These are phyloP conservation scores for Psittacula echo DNA, from an alignment of 2,797 vertebrate species.

Conservation along the genomic window DNA sequence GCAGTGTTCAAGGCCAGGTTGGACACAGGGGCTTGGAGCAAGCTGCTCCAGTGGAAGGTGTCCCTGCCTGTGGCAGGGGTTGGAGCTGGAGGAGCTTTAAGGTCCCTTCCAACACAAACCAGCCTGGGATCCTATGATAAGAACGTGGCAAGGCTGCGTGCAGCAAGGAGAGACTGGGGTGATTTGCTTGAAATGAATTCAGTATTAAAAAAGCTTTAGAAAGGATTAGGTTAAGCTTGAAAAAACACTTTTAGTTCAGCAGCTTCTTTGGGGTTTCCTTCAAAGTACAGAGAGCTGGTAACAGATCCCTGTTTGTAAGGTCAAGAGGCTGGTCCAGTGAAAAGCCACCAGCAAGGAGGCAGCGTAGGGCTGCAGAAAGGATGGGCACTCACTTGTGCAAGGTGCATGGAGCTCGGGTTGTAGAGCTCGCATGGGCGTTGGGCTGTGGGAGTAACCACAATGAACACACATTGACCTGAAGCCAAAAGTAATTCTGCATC, in stretches of 20 bases:
- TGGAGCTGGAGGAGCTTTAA: fast-evolving
- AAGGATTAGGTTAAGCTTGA: neutral
- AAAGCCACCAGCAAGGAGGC: neutral
- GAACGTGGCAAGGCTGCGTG: fast-evolving
- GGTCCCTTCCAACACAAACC: neutral
- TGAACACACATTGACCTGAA: neutral
- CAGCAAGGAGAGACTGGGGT: neutral
- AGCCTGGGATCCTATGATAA: neutral
- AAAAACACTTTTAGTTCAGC: neutral
- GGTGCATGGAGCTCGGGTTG: neutral
- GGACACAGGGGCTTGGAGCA: too few species aligned
- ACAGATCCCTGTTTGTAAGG: neutral
- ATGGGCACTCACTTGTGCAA: fast-evolving
- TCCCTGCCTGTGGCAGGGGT: neutral
- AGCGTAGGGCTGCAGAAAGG: neutral
- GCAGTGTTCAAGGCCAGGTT: too few species aligned
- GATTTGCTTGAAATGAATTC: neutral
- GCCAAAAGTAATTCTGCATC: neutral
- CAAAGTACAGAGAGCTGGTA: neutral
- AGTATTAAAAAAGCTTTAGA: neutral
- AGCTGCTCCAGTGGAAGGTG: neutral
- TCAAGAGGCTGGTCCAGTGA: neutral
- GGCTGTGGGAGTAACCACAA: neutral
- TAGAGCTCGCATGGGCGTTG: neutral
- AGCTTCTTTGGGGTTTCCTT: neutral